Percentiles rank a stretch among this genome's conserved stretches.
These are phyloP conservation scores for Lota lota DNA, from an alignment of 2,113 vertebrate genomes.

Conservation along the genomic window DNA sequence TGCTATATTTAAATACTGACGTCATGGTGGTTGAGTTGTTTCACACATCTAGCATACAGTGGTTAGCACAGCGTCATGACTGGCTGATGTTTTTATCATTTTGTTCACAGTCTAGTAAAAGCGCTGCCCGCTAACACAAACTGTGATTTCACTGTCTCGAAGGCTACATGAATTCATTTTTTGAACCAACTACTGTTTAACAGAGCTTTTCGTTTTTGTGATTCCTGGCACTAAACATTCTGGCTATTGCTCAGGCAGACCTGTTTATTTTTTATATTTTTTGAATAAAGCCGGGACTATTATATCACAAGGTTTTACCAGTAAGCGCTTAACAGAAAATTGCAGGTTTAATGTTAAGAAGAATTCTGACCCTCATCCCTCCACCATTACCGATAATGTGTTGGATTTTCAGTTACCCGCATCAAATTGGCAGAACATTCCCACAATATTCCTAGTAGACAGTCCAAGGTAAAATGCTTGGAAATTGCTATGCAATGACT, in stretches of 20 bases:
- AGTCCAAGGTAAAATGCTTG: too few relatives aligned
- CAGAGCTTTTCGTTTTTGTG: constrained; percentile 5
- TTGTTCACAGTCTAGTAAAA: constrained; percentile 6
- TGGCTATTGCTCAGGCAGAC: constrained; percentile 2
- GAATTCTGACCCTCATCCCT: not conserved
- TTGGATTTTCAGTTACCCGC: not conserved
- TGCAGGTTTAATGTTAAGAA: not conserved
- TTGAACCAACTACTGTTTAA: constrained; percentile 10
- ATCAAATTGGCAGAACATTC: not conserved
- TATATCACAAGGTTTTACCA: not conserved
- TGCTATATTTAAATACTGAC: too few relatives aligned
- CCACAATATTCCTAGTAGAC: not conserved
- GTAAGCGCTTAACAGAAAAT: constrained; percentile 5
- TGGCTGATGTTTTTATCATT: constrained; percentile 19
- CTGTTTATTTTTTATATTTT: not conserved
- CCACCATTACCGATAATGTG: constrained; percentile 12
- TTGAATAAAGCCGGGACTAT: not conserved
- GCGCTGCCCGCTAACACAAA: not conserved
- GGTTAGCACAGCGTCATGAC: constrained; percentile 8
- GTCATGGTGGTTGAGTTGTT: too few relatives aligned
- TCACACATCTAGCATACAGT: not conserved
- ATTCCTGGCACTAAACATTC: constrained; percentile 4
- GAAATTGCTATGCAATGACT: constrained; percentile 10
- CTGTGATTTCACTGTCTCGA: constrained; percentile 1
- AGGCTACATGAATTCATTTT: not conserved